Conservation (phyloP, 1,140 invertebrate genomes). For the Drosophila parabipectinata region DNA sequence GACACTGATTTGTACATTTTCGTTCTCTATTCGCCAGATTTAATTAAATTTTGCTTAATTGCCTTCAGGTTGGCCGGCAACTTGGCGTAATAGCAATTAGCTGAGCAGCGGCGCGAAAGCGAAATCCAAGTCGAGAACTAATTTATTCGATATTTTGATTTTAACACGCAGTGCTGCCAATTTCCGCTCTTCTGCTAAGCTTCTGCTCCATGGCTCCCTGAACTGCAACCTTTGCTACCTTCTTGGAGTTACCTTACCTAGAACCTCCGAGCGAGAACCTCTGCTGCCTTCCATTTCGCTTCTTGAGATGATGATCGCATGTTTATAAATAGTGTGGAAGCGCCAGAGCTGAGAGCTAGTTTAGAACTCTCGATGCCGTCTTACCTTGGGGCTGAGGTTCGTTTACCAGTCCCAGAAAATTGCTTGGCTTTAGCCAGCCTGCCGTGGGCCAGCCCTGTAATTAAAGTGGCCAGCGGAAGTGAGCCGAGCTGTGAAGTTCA, state of each 20-base stretch:
- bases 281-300: background rate
- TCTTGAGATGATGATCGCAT: conserved; percentile 63
- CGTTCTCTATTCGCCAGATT: background rate
- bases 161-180: background rate
- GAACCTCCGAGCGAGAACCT: too few relatives aligned
- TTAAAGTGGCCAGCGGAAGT: conserved; percentile 78
- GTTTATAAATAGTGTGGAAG: conserved; percentile 75
- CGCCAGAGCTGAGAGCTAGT: conserved; percentile 65
- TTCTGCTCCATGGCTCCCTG: too few relatives aligned
- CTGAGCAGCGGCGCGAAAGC: background rate
- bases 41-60: conserved; percentile 63
- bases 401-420: conserved; percentile 71
- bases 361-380: conserved; percentile 56
- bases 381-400: conserved; percentile 71
- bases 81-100: background rate
- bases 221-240: background rate
- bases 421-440: conserved; percentile 39
- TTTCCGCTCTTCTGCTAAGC: background rate
- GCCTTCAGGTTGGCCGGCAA: conserved; percentile 13
- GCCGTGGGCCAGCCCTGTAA: conserved; percentile 49
- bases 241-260: background rate
- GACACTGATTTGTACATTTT: background rate
- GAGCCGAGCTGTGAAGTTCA: conserved; percentile 71
- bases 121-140: background rate
- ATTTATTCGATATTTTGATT: background rate